phyloP scores from a whole-genome alignment of 2,797 vertebrate species.

The Gymnocypris eckloni region DNA sequence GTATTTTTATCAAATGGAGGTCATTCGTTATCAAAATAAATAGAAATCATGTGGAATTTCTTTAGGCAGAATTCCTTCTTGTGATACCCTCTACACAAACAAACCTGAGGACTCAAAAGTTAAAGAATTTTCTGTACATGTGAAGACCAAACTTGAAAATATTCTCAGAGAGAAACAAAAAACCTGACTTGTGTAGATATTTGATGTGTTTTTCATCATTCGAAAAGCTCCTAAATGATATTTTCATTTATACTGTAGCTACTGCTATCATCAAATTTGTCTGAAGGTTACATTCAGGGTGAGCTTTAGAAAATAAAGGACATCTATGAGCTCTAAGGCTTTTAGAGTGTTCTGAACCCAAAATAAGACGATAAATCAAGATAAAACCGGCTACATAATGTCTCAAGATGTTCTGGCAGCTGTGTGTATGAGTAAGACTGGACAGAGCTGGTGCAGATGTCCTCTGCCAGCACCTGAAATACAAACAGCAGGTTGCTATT shows the following conservation, averaged over 20 bases:
- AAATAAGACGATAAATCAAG: background rate
- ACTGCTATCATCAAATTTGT: background rate
- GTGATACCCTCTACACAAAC: background rate
- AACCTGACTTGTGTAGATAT: background rate
- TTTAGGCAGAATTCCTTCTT: background rate
- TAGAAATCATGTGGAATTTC: background rate
- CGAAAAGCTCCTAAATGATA: background rate
- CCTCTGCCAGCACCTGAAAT: constrained; percentile 16
- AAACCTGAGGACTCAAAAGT: background rate
- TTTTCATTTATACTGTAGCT: background rate
- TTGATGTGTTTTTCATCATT: background rate
- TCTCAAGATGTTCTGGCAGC: background rate
- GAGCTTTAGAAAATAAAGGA: background rate
- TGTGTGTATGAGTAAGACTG: constrained; percentile 1
- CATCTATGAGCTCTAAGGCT: background rate
- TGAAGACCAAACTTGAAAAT: background rate
- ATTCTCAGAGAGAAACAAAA: background rate
- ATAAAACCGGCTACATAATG: background rate
- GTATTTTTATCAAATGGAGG: constrained; percentile 6
- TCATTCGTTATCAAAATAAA: constrained; percentile 29
- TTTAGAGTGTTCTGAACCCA: background rate
- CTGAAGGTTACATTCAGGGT: background rate
- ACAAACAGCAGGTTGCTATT: constrained; percentile 27
- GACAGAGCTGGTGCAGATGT: constrained; percentile 2
- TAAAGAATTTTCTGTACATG: background rate